Base-by-base conservation (phyloP, 2,113 vertebrate species). In the Nyctibius bracteatus region DNA sequence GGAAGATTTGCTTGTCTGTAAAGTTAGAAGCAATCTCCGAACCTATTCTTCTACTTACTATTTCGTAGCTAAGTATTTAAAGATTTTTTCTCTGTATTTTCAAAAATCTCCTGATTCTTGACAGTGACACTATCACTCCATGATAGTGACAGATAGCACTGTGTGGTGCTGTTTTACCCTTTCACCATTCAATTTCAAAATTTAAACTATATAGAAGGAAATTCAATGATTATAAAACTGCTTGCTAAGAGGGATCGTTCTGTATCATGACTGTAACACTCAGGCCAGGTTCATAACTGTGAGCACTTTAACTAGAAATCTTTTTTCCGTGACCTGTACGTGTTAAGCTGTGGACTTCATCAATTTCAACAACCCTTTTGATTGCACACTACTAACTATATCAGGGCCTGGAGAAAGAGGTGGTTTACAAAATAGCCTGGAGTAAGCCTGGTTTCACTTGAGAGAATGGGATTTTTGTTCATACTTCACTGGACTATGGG, bases 241-340 rank as follows among this genome's bases (percentile, higher is more conserved):
- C 51, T 79, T 47, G 11, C 30, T 27, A 44, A 44, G 30, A 78
- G 27, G 17, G 9, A 57, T 57, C 66, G 22, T 73, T 73, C 54
- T 27, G 6, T 33, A 24, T 35, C 1, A 0, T 25, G 10, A 78
- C 55, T 0, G 0, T 37, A 81, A 59, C 12, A 31, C 11, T 49
- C 22, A 46, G 33, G 14, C 37, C 17, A 62, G 20, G 10, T 81
- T 92, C 14, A 15, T 74, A 74, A 59, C 27, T 52, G 25, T 55
- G 13, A 78, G 35, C 2, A n/a, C 46, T 86, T 81, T 15, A 82
- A 41, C 18, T 7, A 62, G 51, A 91, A 84, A 24, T 59, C 18
- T 49, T 89, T 90, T 41, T 63, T 25, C 63, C 46, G n/a, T 54
- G 23, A 62, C 25, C 16, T 0, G 0, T 62, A 27, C 14, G 80